Percentiles rank a stretch among this genome's conserved stretches.
These are phyloP conservation scores for Knipowitschia caucasica DNA, from an alignment of 2,797 vertebrate species.

Conservation along the genomic window DNA sequence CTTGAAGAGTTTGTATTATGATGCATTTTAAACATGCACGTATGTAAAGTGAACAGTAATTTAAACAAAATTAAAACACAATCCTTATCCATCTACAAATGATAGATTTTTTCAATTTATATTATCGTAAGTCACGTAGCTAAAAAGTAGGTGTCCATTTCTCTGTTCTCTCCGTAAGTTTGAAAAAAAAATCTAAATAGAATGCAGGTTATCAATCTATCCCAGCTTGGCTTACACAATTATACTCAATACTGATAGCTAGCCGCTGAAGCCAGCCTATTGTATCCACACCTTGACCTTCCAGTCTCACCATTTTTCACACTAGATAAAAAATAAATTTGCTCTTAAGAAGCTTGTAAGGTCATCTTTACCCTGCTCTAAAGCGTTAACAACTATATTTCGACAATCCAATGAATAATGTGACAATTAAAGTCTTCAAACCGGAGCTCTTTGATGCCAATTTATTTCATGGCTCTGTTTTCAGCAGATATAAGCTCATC, in stretches of 20 bases:
- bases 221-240: not conserved
- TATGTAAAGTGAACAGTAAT: too few relatives aligned
- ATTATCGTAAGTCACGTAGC: not conserved
- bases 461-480: slow-evolving; percentile 63
- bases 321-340: slow-evolving; percentile 53
- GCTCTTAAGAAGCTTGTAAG: slow-evolving; percentile 51
- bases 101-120: too few relatives aligned
- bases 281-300: slow-evolving; percentile 70
- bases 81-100: too few relatives aligned
- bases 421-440: slow-evolving; percentile 70
- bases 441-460: slow-evolving; percentile 53
- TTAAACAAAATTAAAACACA: too few relatives aligned
- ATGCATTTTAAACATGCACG: too few relatives aligned
- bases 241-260: slow-evolving; percentile 44
- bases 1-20: too few relatives aligned
- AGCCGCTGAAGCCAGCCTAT: slow-evolving; percentile 64
- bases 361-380: slow-evolving; percentile 67
- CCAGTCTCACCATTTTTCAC: slow-evolving; percentile 55
- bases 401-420: slow-evolving; percentile 71
- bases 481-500: slow-evolving; percentile 62
- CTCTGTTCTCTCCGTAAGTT: not conserved
- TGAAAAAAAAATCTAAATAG: not conserved
- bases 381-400: slow-evolving; percentile 57
- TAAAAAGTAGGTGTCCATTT: not conserved
- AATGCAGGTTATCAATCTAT: not conserved